Evolutionary conservation across 2,797 vertebrate species (phyloP), one percentile per base, ranked within the genome.

Genomic region (Cyclura pinguis): DNA sequence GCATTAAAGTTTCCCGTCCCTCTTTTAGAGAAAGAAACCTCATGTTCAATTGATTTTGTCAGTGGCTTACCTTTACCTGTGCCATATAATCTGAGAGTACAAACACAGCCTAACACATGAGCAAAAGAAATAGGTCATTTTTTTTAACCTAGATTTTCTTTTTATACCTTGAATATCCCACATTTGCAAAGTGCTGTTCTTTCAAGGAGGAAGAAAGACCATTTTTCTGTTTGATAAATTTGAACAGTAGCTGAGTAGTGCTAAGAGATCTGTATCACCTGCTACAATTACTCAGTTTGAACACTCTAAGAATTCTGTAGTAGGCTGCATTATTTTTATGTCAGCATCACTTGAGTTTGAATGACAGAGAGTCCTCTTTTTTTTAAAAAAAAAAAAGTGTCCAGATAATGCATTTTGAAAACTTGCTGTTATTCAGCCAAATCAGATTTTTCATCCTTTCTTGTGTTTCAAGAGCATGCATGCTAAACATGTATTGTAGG

Each of bases 221-320:
- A 10, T 22, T 24, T 77, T 81, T 81, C 85, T 77, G 35, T 57
- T 74, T 62, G 59, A 47, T 47, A 3, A 47, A 47, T 47, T 47
- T 47, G 42, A 86, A 76, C 52, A 42, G 22, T 62, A 74, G 52
- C 27, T 59, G 29, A 76, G 18, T 62, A 62, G 73, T 6, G 35
- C 32, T 32, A 38, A 86, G 24, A 86, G 55, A 86, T 86, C 35
- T 62, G 22, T 77, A 77, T 77, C 85, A 62, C 55, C 73, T 86
- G 73, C 27, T 62, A 47, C 38, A 7, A 32, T 86, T 62, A 77
- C 38, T 86, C 55, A 62, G 24, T 86, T 76, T 62, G 55, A 86
- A 38, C 24, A 42, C 10, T 86, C 55, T 77, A 55, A 62, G 73
- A 57, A 62, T 77, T 86, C 74, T 62, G 20, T 35, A 20, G 42